Base-by-base conservation (phyloP, 2,113 vertebrate genomes). In the Equus przewalskii region DNA sequence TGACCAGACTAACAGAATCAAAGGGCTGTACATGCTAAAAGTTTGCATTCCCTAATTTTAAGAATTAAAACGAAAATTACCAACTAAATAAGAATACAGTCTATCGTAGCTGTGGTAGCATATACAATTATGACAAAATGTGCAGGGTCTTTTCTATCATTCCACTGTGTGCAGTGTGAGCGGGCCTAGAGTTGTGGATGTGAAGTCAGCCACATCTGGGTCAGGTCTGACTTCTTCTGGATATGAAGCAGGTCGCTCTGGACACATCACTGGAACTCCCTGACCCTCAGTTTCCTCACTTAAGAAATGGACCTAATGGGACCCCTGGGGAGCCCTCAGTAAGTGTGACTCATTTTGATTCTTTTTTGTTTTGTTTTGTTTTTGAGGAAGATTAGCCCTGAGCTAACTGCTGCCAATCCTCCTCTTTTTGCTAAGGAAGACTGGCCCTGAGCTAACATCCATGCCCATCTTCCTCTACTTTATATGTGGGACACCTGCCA, bases 121-220 rank as follows among this genome's bases (percentile, higher is more conserved):
- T 56, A 2, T 10, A 7, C 5, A 33, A 7, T 33, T 24, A 14
- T 1, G 30, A 28, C 44, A 11, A 28, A 2, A 5, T 0, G 1
- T 14, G 12, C 64, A 13, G 19, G 21, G 22, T 11, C 30, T 5
- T 5, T 2, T 3, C 2, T 69, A 1, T 21, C 26, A 22, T 64
- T 69, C 56, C 7, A 0, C 24, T 15, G 5, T 8, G 16, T 65
- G 28, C n/a, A 18, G 1, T 0, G 0, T 6, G 15, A 51, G 1
- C 0, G 1, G 51, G 19, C 28, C 41, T 13, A 18, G 65, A 14
- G 10, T 30, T 8, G 0, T 21, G 36, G 24, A 22, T 76, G n/a
- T 62, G 7, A 64, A 7, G 3, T 62, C 44, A n/a, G 30, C 26
- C 0, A 0, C 2, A 1, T 73, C 46, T 30, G 46, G 22, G 30